Percentiles rank a stretch among this genome's conserved stretches.
These are phyloP conservation scores for Tokudaia muenninki DNA, from an alignment of 2,797 vertebrate genomes.

Conservation along the genomic window DNA sequence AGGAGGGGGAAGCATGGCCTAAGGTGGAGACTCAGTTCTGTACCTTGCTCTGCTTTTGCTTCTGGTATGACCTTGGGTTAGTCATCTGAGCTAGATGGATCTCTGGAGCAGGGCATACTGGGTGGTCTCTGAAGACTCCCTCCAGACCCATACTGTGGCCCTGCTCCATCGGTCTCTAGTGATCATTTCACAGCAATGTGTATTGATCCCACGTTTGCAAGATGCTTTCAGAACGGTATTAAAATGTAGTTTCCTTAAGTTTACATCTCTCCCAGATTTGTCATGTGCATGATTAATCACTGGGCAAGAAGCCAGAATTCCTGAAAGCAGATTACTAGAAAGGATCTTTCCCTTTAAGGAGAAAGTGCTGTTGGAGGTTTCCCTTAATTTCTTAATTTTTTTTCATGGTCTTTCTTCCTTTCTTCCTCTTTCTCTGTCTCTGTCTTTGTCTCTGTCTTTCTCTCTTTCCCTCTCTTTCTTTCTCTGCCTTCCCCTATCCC, in stretches of 20 bases:
- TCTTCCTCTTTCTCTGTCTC: no score
- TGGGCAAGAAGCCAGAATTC: slow-evolving; percentile 52
- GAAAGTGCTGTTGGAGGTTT: slow-evolving; percentile 32
- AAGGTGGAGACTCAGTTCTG: background rate
- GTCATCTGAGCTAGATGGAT: background rate
- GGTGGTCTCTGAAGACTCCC: background rate
- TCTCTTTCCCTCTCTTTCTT: no score
- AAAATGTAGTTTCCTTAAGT: slow-evolving; percentile 70
- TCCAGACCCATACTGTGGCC: background rate
- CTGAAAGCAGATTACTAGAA: slow-evolving; percentile 64
- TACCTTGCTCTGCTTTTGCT: background rate
- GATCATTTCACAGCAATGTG: background rate
- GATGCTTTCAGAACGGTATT: slow-evolving; percentile 62
- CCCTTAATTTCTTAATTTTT: slow-evolving; percentile 66
- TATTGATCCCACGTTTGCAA: slow-evolving; percentile 61
- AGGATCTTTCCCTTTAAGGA: slow-evolving; percentile 47
- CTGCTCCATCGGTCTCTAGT: background rate
- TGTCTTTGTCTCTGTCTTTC: no score
- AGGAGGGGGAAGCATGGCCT: background rate
- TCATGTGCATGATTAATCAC: slow-evolving; percentile 62
- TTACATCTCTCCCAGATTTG: slow-evolving; percentile 69
- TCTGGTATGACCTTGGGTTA: background rate
- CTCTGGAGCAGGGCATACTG: background rate
- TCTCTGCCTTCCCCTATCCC: background rate
- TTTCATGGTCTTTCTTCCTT: background rate